These are phyloP conservation scores for Chionoecetes opilio DNA, from an alignment of 1,140 invertebrate species.

Conservation along the genomic window DNA sequence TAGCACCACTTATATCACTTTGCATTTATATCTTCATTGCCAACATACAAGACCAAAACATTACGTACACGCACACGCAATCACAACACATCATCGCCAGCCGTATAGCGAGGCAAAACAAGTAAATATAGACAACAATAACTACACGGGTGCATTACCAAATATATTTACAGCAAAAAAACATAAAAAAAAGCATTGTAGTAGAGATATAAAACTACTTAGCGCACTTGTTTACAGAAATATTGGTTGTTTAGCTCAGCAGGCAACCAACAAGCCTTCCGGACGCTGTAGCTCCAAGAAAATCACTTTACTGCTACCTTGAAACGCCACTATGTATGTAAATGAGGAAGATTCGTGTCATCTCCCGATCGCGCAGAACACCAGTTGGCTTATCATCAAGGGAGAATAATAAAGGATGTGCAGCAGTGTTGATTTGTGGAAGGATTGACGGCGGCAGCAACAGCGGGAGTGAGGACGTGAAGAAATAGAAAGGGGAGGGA, in stretches of 20 bases:
- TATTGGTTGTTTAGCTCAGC: not conserved
- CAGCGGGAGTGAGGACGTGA: not conserved
- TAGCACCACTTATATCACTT: not conserved
- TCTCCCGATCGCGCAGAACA: not conserved
- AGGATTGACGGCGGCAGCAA: not conserved
- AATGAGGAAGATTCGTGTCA: not conserved
- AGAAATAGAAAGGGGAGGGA: not conserved
- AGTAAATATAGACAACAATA: no score
- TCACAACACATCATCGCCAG: not conserved
- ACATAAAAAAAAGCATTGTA: not conserved
- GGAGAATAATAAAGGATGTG: not conserved
- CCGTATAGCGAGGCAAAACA: no score
- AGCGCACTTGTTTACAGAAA: not conserved
- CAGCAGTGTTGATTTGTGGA: not conserved
- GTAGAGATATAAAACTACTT: no score
- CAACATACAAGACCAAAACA: not conserved
- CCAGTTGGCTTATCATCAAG: not conserved
- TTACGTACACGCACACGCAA: not conserved
- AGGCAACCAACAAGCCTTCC: not conserved
- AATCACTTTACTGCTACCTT: slow-evolving; percentile 16
- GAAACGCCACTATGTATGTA: slow-evolving; percentile 19
- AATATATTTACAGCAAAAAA: no score
- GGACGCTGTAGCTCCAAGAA: not conserved
- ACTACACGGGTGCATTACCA: no score
- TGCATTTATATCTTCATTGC: not conserved